Evolutionary conservation across 2,888 invertebrate genomes (phyloP).

Genomic region (Pyrochroa serraticornis): DNA sequence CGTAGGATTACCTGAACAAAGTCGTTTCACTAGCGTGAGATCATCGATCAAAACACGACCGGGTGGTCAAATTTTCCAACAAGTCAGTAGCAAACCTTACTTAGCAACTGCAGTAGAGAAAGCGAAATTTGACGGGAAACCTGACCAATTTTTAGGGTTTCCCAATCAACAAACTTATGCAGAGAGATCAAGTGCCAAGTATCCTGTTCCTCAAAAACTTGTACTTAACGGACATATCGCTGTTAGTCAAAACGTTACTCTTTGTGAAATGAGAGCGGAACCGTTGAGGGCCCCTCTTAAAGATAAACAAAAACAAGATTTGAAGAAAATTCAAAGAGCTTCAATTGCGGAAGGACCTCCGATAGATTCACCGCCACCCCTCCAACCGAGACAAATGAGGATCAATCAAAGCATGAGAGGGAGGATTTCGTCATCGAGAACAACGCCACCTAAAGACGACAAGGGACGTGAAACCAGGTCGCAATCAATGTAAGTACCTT

Average conservation of each 20-base stretch:
- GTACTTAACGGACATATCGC: constrained; percentile 58
- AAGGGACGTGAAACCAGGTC: constrained; percentile 41
- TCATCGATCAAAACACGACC: constrained; percentile 47
- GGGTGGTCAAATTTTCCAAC: constrained; percentile 47
- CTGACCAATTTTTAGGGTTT: constrained; percentile 42
- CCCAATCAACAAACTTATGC: constrained; percentile 51
- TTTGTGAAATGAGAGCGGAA: constrained; percentile 47
- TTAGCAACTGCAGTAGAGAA: constrained; percentile 30
- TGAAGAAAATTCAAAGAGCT: constrained; percentile 44
- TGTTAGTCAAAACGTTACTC: constrained; percentile 53
- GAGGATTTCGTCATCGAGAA: constrained; percentile 42
- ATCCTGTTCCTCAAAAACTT: constrained; percentile 59
- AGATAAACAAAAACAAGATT: constrained; percentile 23
- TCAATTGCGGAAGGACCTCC: constrained; percentile 51
- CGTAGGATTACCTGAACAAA: constrained; percentile 43
- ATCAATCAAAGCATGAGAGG: constrained; percentile 57
- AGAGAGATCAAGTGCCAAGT: constrained; percentile 59
- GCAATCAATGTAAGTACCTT: constrained; percentile 51
- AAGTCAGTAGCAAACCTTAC: constrained; percentile 48
- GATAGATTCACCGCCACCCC: constrained; percentile 50
- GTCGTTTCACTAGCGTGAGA: constrained; percentile 37
- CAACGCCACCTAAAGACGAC: constrained; percentile 46
- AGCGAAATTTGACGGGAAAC: constrained; percentile 28
- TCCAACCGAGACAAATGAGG: constrained; percentile 55
- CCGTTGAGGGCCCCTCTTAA: constrained; percentile 48